Base-by-base conservation (phyloP, 2,888 invertebrate species). In the Lithophane semibrunnea region DNA sequence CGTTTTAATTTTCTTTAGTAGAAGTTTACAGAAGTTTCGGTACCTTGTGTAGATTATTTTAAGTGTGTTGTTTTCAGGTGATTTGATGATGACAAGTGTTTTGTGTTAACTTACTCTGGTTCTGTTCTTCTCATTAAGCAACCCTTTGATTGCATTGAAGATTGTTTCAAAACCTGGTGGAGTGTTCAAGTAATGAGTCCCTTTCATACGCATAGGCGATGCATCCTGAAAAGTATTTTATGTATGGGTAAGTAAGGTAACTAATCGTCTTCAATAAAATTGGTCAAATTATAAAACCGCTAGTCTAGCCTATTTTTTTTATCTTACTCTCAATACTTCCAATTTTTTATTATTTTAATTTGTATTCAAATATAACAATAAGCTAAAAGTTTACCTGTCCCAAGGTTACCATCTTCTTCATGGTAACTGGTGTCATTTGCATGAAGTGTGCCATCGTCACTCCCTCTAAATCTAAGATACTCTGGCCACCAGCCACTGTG, bases 61-160 rank as follows among this genome's bases (percentile, higher is more conserved):
- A n/a, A n/a, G n/a, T n/a, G n/a, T n/a, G n/a, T n/a, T n/a, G n/a
- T n/a, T n/a, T n/a, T n/a, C n/a, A n/a, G n/a, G n/a, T n/a, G n/a
- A n/a, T n/a, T n/a, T n/a, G n/a, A n/a, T n/a, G n/a, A n/a, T 8
- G 2, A 47, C 2, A n/a, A 16, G n/a, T 21, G 21, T 21, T 49
- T 12, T 12, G 13, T 44, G 7, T 13, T 18, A 1, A 92, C 94
- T 94, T 94, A 97, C 97, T 90, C 97, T 94, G 61, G 91, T 95
- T 86, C 89, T 95, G 87, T 97, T 95, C 91, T 98, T 97, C 74
- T 97, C 97, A 80, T 96, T 97, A 75, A 97, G 91, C 82, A 97
- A 95, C 24, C 90, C 89, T 88, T 96, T 97, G 65, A 97, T 92
- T 49, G 97, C 91, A 82, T 96, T 96, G 84, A 97, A 97, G 21